Evolutionary conservation across 2,113 vertebrate genomes (phyloP), one percentile per base, ranked within the genome.

Genomic region (Crotalus viridis): DNA sequence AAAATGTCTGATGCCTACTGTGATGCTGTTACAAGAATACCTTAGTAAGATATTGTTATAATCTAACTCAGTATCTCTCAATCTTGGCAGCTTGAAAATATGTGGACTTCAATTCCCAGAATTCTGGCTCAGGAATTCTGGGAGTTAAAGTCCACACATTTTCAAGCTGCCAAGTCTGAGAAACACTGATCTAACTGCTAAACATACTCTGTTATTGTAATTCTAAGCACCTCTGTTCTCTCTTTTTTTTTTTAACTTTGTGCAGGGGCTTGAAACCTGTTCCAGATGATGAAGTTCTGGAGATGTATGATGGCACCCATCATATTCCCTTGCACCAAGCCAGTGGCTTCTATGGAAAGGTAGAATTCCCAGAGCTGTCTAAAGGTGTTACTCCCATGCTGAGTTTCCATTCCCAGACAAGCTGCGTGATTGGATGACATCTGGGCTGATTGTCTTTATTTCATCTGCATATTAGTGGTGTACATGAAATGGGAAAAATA

Each of bases 261-360:
- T 90, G 15, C 93, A 98, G 98, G 91, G 98, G 98, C 39, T 94
- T 98, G 95, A 98, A 95, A 46, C 97, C 98, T 9, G 90, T 98
- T 55, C 96, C 98, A 26, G 98, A 98, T 28, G 98, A 98, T 39
- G 98, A 98, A 85, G 97, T 98, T 51, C 96, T 97, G 93, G 90
- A 96, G 57, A 96, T 98, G 46, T 98, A 97, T 56, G 97, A 98
- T 1, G 98, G 98, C 17, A 98, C 98, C 5, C 98, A 95, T 92
- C 98, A 98, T 85, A 94, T 98, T 69, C 98, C 98, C 1, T 96
- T 98, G 43, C 96, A 98, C 85, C 98, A 98, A 96, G 98, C 98
- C 96, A 98, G 98, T 86, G 98, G 98, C 86, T 98, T 98, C 97
- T 98, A 98, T 91, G 98, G 98, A 94, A 98, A 98, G 97, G 98